phyloP scores from a whole-genome alignment of 1,140 invertebrate genomes.

The Phthorimaea operculella region DNA sequence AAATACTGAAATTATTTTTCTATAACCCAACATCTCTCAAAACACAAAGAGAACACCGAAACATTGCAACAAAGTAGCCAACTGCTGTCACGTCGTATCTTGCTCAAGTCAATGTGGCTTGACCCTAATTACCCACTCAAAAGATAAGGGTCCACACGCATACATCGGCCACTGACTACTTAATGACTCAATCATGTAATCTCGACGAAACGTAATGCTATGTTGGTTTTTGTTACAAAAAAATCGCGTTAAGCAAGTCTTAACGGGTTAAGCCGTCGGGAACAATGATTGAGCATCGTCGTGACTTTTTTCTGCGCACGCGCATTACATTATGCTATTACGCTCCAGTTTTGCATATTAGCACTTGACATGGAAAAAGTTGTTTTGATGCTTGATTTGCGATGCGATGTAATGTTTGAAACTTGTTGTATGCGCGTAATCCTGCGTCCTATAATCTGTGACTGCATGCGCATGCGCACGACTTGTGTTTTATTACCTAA shows the following conservation, averaged over 20 bases:
- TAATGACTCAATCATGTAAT: constrained; percentile 16
- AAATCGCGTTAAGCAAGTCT: constrained; percentile 13
- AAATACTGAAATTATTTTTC: no score
- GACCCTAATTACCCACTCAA: constrained; percentile 14
- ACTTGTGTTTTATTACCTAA: neutral
- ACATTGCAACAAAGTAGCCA: neutral
- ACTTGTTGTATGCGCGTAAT: neutral
- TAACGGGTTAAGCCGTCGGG: constrained; percentile 1
- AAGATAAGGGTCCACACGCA: constrained; percentile 12
- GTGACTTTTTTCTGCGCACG: neutral
- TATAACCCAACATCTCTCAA: no score
- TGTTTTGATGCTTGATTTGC: constrained; percentile 16
- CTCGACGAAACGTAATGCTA: constrained; percentile 10
- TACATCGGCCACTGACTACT: neutral
- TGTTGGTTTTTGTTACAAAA: constrained; percentile 16
- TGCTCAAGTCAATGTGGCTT: constrained; percentile 1
- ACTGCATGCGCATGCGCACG: neutral
- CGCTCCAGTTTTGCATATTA: neutral
- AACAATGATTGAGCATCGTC: neutral
- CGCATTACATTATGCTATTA: neutral
- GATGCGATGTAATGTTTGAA: constrained; percentile 1
- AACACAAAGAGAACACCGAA: no score
- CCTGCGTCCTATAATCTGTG: neutral
- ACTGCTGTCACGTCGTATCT: neutral
- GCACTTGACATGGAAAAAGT: constrained; percentile 10